These are phyloP conservation scores for Nanorana parkeri DNA, from an alignment of 2,113 vertebrate species.

Conservation along the genomic window DNA sequence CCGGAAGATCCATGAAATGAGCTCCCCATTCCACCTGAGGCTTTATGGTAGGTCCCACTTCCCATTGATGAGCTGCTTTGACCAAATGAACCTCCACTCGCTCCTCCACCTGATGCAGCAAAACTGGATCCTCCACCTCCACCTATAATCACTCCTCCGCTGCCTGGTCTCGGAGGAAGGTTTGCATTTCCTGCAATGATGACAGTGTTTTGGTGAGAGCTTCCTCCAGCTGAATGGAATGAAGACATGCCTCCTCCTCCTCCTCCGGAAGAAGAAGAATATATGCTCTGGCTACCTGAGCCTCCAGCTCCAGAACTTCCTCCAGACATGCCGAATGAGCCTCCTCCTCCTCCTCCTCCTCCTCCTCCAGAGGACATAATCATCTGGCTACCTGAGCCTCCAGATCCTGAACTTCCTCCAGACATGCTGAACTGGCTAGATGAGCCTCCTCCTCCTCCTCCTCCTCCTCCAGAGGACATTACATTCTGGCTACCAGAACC, in stretches of 20 bases:
- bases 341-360: not conserved
- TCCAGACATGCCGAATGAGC: not conserved
- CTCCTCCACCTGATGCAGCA: conserved; percentile 19
- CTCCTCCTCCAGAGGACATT: not conserved
- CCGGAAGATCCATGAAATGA: not conserved
- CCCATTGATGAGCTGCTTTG: not conserved
- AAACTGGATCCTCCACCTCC: conserved; percentile 2
- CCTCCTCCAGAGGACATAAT: not conserved
- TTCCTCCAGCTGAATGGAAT: not conserved
- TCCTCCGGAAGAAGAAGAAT: not conserved
- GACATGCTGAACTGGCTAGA: not conserved
- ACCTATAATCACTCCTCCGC: not conserved
- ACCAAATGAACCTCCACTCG: conserved; percentile 2
- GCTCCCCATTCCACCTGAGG: not conserved
- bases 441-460: conserved; percentile 13
- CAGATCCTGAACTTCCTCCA: not conserved
- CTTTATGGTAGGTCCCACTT: too few species aligned
- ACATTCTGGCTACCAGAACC: not conserved
- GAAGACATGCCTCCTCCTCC: not conserved
- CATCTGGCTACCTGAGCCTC: not conserved
- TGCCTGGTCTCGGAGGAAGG: conserved; percentile 1
- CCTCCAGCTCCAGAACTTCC: not conserved
- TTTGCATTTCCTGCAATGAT: not conserved
- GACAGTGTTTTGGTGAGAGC: not conserved
- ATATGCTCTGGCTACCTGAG: not conserved